phyloP scores from a whole-genome alignment of 2,888 invertebrate species.

The Antheraea yamamai region DNA sequence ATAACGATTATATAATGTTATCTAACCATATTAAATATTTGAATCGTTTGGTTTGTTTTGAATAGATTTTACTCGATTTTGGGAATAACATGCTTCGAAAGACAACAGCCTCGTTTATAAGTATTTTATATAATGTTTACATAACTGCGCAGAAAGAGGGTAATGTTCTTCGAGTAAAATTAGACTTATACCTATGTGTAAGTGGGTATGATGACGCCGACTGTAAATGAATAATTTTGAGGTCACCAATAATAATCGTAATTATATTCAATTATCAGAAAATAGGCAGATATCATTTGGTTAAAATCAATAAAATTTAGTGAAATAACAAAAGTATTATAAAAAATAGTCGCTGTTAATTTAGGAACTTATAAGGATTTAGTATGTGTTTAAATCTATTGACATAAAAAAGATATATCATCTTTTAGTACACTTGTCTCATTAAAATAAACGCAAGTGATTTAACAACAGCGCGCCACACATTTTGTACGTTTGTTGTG shows the following conservation, averaged over 20 bases:
- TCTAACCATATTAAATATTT: not conserved
- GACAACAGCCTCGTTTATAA: no score
- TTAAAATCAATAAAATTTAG: no score
- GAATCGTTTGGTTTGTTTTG: not conserved
- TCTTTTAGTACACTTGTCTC: not conserved
- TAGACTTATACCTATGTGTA: no score
- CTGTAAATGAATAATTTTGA: no score
- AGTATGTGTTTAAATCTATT: not conserved
- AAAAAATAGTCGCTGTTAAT: not conserved
- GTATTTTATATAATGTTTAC: no score
- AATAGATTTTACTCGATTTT: not conserved
- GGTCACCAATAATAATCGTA: no score
- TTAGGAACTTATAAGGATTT: not conserved
- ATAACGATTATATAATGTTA: not conserved
- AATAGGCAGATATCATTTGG: no score
- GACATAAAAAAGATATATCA: not conserved
- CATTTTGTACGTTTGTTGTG: not conserved
- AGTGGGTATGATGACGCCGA: no score
- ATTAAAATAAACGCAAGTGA: not conserved
- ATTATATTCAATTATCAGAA: no score
- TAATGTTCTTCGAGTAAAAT: no score
- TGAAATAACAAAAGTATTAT: not conserved
- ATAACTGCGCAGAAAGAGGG: no score
- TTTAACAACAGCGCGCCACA: not conserved
- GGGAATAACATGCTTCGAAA: no score